These are phyloP conservation scores for Hephaestus fuliginosus DNA, from an alignment of 2,797 vertebrate species.

Conservation along the genomic window DNA sequence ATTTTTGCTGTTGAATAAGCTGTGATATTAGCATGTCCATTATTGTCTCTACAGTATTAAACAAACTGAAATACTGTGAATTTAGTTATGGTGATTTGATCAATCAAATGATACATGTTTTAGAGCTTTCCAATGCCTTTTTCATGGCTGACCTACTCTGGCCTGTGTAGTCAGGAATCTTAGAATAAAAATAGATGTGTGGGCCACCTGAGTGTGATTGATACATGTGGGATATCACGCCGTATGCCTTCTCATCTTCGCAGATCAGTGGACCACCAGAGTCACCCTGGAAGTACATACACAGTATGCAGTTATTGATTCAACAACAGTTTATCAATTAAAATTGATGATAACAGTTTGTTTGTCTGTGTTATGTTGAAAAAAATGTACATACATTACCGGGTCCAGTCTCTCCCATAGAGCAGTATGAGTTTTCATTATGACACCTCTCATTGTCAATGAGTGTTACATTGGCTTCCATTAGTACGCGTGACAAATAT, in stretches of 20 bases:
- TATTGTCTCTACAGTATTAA: neutral
- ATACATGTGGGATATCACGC: conserved; percentile 68
- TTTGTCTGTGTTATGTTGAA: neutral
- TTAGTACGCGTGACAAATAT: fast-evolving
- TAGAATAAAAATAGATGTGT: conserved; percentile 52
- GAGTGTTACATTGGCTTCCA: conserved; percentile 66
- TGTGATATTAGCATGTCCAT: neutral
- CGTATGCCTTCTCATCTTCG: conserved; percentile 61
- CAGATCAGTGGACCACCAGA: conserved; percentile 86
- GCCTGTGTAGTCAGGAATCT: conserved; percentile 56
- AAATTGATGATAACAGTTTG: neutral
- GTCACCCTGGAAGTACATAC: conserved; percentile 77
- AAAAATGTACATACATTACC: neutral
- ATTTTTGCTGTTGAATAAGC: neutral
- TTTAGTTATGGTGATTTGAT: neutral
- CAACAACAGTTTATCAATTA: neutral
- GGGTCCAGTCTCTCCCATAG: conserved; percentile 20
- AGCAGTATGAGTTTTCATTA: conserved; percentile 20
- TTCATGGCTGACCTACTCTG: conserved; percentile 67
- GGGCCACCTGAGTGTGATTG: fast-evolving
- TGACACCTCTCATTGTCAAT: fast-evolving
- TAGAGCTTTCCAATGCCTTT: neutral
- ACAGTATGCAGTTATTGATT: neutral
- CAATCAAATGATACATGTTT: neutral
- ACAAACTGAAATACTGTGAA: neutral